Conservation (phyloP, 1,140 invertebrate species). For the Stegodyphus dumicola region DNA sequence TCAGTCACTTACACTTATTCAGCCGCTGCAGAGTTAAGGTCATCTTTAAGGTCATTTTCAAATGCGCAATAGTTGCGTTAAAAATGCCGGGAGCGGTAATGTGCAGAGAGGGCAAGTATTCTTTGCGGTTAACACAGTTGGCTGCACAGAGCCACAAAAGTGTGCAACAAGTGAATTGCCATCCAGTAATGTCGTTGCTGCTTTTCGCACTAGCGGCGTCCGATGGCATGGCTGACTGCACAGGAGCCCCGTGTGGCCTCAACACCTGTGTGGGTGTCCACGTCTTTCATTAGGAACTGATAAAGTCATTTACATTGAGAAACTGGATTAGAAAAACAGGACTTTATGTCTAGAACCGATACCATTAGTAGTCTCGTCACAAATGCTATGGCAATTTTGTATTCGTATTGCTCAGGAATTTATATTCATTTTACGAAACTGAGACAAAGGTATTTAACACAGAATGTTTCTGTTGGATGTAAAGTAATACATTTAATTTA, state of each 20-base stretch:
- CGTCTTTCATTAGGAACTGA: conserved; percentile 28
- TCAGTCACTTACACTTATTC: too few species aligned
- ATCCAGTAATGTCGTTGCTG: neutral
- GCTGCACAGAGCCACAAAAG: neutral
- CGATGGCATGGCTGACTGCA: neutral
- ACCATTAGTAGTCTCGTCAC: too few species aligned
- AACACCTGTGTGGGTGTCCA: conserved; percentile 15
- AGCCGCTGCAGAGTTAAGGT: neutral
- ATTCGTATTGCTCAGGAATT: too few species aligned
- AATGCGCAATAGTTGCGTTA: conserved; percentile 13
- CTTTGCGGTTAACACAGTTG: conserved; percentile 31
- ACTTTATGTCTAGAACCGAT: too few species aligned
- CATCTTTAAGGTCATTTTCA: conserved; percentile 17
- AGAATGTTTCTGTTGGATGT: too few species aligned
- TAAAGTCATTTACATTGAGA: conserved; percentile 30
- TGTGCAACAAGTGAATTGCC: neutral
- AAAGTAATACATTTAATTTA: too few species aligned
- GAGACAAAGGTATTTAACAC: too few species aligned
- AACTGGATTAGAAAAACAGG: too few species aligned
- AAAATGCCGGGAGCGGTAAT: conserved; percentile 15
- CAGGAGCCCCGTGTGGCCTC: neutral
- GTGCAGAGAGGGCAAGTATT: neutral
- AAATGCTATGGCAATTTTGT: too few species aligned
- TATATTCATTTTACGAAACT: too few species aligned
- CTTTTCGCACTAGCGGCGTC: neutral